Percentiles rank a stretch among this genome's conserved stretches.
These are phyloP conservation scores for Catocala nupta DNA, from an alignment of 2,888 invertebrate species.

Conservation along the genomic window DNA sequence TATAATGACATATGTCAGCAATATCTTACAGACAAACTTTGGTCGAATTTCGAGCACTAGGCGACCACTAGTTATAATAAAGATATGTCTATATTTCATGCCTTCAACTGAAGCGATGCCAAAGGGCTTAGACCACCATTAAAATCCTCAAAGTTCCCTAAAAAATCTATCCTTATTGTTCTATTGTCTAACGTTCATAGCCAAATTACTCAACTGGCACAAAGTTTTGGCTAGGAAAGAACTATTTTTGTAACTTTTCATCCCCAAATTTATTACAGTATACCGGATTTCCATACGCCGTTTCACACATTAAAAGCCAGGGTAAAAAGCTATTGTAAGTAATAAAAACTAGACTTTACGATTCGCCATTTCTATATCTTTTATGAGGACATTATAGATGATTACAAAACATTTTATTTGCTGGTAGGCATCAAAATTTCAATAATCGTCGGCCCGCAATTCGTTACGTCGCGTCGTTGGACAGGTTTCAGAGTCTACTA, in stretches of 20 bases:
- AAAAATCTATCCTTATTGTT: no score
- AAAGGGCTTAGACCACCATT: no score
- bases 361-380: conserved; percentile 28
- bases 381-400: conserved; percentile 38
- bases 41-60: no score
- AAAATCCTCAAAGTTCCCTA: no score
- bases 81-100: no score
- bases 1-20: no score
- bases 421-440: conserved; percentile 46
- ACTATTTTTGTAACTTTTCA: not conserved
- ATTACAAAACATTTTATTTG: conserved; percentile 49
- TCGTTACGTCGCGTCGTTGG: not conserved
- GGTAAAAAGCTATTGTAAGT: not conserved
- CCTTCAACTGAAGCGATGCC: no score
- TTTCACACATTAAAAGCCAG: not conserved
- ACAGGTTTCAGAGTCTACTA: not conserved
- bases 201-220: no score
- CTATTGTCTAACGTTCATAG: no score
- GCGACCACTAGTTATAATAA: no score
- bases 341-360: conserved; percentile 40
- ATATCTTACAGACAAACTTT: no score
- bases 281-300: not conserved
- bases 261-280: no score
- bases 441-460: conserved; percentile 30
- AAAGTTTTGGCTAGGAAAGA: not conserved